Evolutionary conservation across 2,797 vertebrate species (phyloP).

Genomic region (Heterohyrax brucei): DNA sequence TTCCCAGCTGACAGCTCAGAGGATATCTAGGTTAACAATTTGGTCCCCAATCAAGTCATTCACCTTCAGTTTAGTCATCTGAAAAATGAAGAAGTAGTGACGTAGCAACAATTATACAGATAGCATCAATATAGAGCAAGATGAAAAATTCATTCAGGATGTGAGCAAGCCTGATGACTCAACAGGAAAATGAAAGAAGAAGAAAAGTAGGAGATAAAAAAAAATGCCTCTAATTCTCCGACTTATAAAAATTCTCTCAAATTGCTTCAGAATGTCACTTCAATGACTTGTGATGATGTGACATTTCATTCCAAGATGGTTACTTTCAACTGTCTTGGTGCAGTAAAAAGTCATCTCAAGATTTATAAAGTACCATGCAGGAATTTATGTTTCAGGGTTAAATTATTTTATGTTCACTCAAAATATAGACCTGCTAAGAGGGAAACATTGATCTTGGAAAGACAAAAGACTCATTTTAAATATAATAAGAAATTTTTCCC

Average conservation of each 20-base stretch:
- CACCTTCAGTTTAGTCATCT: slow-evolving; percentile 72
- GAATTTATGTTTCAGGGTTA: slow-evolving; percentile 59
- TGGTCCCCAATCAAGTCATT: slow-evolving; percentile 44
- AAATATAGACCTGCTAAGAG: slow-evolving; percentile 34
- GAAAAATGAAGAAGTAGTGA: slow-evolving; percentile 72
- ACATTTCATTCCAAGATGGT: slow-evolving; percentile 65
- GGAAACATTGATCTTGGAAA: slow-evolving; percentile 48
- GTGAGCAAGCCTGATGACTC: slow-evolving; percentile 85
- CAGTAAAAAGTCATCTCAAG: slow-evolving; percentile 63
- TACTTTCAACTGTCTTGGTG: slow-evolving; percentile 70
- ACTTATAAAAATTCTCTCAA: slow-evolving; percentile 75
- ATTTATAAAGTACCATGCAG: slow-evolving; percentile 65
- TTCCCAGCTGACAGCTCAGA: slow-evolving; percentile 59
- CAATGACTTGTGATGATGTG: slow-evolving; percentile 78
- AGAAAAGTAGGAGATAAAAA: slow-evolving; percentile 64
- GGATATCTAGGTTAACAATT: slow-evolving; percentile 37
- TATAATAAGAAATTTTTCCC: slow-evolving; percentile 30
- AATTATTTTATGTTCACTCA: slow-evolving; percentile 67
- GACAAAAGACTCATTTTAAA: slow-evolving; percentile 61
- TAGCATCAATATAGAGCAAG: slow-evolving; percentile 49
- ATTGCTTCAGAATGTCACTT: slow-evolving; percentile 78
- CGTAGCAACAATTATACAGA: slow-evolving; percentile 75
- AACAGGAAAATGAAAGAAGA: slow-evolving; percentile 81
- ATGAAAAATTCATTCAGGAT: slow-evolving; percentile 86
- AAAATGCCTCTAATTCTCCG: slow-evolving; percentile 56